Percentiles rank a stretch among this genome's conserved stretches.
Evolutionary conservation across 2,888 invertebrate species (phyloP).

Genomic region (Eudasyphora cyanicolor): DNA sequence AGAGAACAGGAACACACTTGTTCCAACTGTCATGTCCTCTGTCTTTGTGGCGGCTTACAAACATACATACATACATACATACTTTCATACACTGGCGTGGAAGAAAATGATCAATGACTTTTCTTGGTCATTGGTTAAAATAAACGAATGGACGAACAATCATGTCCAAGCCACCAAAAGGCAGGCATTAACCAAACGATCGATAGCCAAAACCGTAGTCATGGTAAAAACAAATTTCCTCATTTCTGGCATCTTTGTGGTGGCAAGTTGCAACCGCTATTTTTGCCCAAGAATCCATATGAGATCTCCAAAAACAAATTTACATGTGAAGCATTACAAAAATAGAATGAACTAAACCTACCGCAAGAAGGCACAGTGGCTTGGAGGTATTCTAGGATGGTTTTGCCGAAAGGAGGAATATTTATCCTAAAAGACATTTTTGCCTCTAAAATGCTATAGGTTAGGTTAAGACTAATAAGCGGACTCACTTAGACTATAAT

Average conservation of each 20-base stretch:
- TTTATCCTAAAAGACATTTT: too few relatives aligned
- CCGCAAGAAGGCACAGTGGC: not conserved
- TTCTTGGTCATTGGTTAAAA: constrained; percentile 45
- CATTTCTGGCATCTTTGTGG: constrained; percentile 30
- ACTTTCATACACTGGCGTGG: not conserved
- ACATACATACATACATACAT: not conserved
- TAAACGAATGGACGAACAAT: constrained; percentile 25
- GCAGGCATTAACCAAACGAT: constrained; percentile 52
- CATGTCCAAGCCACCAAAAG: constrained; percentile 55
- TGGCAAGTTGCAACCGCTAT: constrained; percentile 54
- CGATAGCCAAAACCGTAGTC: constrained; percentile 49
- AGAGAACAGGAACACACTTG: constrained; percentile 50
- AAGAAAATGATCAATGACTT: constrained; percentile 59
- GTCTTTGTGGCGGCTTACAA: constrained; percentile 9
- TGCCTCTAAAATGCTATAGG: too few relatives aligned
- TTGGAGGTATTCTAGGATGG: too few relatives aligned
- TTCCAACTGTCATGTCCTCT: constrained; percentile 54
- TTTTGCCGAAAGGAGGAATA: too few relatives aligned
- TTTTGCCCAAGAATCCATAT: constrained; percentile 22
- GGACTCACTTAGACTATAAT: too few relatives aligned
- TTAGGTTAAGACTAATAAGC: too few relatives aligned
- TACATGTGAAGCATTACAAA: constrained; percentile 39
- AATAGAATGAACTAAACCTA: constrained; percentile 19
- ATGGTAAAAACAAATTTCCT: not conserved
- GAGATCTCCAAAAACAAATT: constrained; percentile 53